Conservation (phyloP, 2,113 vertebrate species). For the Ciconia maguari region DNA sequence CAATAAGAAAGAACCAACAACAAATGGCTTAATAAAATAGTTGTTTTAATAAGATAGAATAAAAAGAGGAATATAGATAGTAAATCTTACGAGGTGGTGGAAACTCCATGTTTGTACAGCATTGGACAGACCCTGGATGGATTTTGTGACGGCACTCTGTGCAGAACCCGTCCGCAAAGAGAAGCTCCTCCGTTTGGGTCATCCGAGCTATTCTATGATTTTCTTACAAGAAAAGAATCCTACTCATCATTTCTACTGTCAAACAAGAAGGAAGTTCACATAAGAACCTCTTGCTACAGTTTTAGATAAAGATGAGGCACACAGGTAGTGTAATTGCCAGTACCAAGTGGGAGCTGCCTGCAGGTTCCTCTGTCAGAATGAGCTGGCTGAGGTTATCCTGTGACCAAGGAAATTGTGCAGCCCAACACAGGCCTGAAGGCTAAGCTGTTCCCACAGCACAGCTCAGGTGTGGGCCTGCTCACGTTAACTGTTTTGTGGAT, state of each 20-base stretch:
- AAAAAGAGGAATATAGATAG: neutral
- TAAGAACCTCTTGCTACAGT: neutral
- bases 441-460: neutral
- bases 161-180: rapidly evolving
- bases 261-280: neutral
- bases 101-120: neutral
- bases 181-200: neutral
- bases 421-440: neutral
- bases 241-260: neutral
- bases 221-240: neutral
- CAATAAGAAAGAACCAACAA: neutral
- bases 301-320: neutral
- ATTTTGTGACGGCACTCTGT: neutral
- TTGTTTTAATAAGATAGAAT: neutral
- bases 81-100: neutral
- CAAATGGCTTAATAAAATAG: neutral
- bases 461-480: neutral
- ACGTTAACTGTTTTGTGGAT: neutral
- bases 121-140: neutral
- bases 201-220: neutral
- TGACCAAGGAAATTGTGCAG: neutral
- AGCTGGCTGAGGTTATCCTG: too few relatives aligned
- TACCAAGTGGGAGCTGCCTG: neutral
- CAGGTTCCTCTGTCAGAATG: neutral
- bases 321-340: neutral